Evolutionary conservation across 1,140 invertebrate species (phyloP).

Genomic region (Drosophila ambigua): DNA sequence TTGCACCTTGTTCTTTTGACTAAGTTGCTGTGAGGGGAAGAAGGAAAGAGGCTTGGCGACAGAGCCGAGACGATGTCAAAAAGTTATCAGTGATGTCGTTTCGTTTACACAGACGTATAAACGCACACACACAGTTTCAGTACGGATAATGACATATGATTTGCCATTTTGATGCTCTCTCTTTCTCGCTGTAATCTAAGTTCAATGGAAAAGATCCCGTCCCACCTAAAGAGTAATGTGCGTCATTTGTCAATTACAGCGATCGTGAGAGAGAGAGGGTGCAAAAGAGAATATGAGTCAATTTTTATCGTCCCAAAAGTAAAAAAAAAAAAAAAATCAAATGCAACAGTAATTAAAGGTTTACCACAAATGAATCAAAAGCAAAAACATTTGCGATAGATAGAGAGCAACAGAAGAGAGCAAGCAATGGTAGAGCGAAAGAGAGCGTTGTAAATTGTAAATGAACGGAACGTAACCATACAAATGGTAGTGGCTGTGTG

Average conservation of each 20-base stretch:
- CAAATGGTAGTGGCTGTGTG: conserved; percentile 53
- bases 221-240: conserved; percentile 44
- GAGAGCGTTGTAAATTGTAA: conserved; percentile 67
- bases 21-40: no score
- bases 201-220: conserved; percentile 58
- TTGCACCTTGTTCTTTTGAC: conserved; percentile 26
- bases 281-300: conserved; percentile 1
- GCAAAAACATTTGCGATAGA: conserved; percentile 67
- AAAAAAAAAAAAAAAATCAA: conserved; percentile 54
- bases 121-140: background rate
- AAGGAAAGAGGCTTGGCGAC: background rate
- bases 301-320: conserved; percentile 52
- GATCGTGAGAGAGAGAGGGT: background rate
- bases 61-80: conserved; percentile 52
- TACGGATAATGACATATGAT: conserved; percentile 1
- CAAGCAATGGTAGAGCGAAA: conserved; percentile 32
- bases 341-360: conserved; percentile 67
- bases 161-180: conserved; percentile 12
- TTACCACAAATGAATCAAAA: conserved; percentile 68
- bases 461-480: conserved; percentile 47
- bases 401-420: conserved; percentile 12
- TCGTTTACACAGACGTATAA: conserved; percentile 14
- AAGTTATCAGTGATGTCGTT: conserved; percentile 59
- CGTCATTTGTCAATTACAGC: conserved; percentile 47
- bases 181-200: conserved; percentile 58